Base-by-base conservation (phyloP, 2,888 invertebrate genomes). In the Pseudolycoriella hygida region DNA sequence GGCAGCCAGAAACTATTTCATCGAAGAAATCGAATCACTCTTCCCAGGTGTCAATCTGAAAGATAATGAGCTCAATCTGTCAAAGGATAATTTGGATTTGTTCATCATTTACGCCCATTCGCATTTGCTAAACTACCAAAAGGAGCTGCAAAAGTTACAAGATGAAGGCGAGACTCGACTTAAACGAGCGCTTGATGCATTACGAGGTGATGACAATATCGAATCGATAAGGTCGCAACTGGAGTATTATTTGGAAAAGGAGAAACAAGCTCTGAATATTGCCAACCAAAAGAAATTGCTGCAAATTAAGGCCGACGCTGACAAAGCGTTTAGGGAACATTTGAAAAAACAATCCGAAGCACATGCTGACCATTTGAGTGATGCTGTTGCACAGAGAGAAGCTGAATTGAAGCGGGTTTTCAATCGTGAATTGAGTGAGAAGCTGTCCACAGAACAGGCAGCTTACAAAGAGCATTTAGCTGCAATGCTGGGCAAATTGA, bases 331-430 rank as follows among this genome's bases (percentile, higher is more conserved):
- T 46, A 76, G 83, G 40, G 72, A 75, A 12, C 82, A 89, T 55
- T 61, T 97, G 48, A 83, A 84, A 58, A 73, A 84, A 44, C 92
- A 93, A 56, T 76, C 82, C 2, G 86, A 89, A 55, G 79, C 89
- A 0, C 90, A 93, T 61, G 71, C 78, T 42, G 90, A 92, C 59
- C 80, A 87, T 51, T 60, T 87, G 48, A 71, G 73, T 39, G 85
- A 85, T 54, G 79, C 77, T 1, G 66, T 94, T 12, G 63, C 67
- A 3, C 66, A 64, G 8, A 66, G 66, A 31, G 71, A 71, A 50
- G 54, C 56, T 40, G 72, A 73, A 57, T 55, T 72, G 42, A 69
- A 71, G 46, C 63, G 71, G 18, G 56, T 58, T 43, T 67, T 73
- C 50, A 64, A 68, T 38, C 68, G 73, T 5, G 69, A 73, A 48